A percentile compares a stretch with the other conserved stretches of the same genome.
Conservation (phyloP, 30 jellyfish, hydroid and myxozoan genomes). For the Chrysaora quinquecirrha region DNA sequence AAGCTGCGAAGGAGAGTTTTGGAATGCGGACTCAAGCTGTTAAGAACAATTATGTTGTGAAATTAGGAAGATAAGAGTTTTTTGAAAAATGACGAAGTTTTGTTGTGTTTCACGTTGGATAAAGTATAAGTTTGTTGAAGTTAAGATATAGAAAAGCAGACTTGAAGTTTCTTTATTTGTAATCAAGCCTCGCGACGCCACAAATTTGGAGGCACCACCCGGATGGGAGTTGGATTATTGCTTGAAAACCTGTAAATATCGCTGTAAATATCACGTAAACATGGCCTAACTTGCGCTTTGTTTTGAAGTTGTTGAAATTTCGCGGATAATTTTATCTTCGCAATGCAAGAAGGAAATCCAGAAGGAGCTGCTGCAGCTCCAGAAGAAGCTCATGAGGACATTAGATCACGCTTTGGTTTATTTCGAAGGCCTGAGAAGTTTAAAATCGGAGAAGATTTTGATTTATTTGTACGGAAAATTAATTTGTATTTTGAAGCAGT, state of each 20-base stretch:
- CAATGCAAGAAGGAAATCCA: neutral
- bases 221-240: neutral
- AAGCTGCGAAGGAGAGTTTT: too few species aligned
- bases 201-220: slow-evolving; percentile 8
- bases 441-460: too few species aligned
- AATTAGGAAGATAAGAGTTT: too few species aligned
- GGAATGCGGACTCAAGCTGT: too few species aligned
- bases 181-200: too few species aligned
- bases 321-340: neutral
- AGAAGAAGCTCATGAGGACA: neutral
- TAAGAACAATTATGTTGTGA: too few species aligned
- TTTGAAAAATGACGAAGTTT: too few species aligned
- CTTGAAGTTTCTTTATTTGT: too few species aligned
- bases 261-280: neutral
- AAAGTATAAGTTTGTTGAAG: too few species aligned
- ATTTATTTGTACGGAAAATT: slow-evolving; percentile 19
- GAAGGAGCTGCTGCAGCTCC: neutral
- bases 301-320: neutral
- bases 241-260: neutral
- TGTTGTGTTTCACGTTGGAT: too few species aligned
- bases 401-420: neutral
- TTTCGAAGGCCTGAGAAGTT: slow-evolving; percentile 36
- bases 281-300: neutral
- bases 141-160: too few species aligned
- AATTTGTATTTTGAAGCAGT: slow-evolving; percentile 28